A percentile compares a stretch with the other conserved stretches of the same genome.
Conservation (phyloP, 37 sponge, comb jelly and placozoan genomes). For the Crambe crambe region DNA sequence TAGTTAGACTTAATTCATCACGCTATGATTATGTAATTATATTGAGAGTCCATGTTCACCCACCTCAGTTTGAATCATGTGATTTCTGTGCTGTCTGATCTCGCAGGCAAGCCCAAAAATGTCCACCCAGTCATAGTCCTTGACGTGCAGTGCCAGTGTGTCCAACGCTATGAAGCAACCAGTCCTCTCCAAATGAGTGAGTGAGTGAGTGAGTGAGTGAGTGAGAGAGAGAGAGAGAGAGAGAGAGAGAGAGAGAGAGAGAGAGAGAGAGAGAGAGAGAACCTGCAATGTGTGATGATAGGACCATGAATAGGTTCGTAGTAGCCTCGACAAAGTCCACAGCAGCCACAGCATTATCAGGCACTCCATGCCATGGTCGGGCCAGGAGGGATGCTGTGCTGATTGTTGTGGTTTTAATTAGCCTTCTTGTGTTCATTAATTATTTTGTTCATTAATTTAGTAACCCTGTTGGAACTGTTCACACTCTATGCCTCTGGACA, state of each 20-base stretch:
- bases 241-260: no score
- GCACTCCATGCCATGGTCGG: constrained; percentile 90
- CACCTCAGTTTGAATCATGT: constrained; percentile 92
- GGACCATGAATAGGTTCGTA: constrained; percentile 63
- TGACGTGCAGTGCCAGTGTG: constrained; percentile 76
- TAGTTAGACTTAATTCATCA: no score
- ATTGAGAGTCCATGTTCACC: no score
- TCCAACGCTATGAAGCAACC: constrained; percentile 86
- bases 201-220: no score
- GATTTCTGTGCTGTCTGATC: constrained; percentile 87
- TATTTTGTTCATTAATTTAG: no score
- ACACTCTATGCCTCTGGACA: no score
- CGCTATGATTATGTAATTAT: no score
- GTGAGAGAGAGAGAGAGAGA: no score
- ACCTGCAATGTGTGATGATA: constrained; percentile 86
- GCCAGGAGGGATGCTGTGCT: constrained; percentile 54
- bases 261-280: no score
- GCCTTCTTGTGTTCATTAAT: no score
- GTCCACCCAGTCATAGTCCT: constrained; percentile 73
- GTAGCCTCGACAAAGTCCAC: constrained; percentile 68
- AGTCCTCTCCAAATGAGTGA: constrained; percentile 90
- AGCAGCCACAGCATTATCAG: constrained; percentile 50
- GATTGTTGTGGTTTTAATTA: no score
- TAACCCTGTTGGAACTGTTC: no score
- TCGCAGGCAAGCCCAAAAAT: constrained; percentile 81